Percentiles rank a stretch among this genome's conserved stretches.
phyloP scores from a whole-genome alignment of 1,140 invertebrate genomes.

The Lepidotrigona ventralis region DNA sequence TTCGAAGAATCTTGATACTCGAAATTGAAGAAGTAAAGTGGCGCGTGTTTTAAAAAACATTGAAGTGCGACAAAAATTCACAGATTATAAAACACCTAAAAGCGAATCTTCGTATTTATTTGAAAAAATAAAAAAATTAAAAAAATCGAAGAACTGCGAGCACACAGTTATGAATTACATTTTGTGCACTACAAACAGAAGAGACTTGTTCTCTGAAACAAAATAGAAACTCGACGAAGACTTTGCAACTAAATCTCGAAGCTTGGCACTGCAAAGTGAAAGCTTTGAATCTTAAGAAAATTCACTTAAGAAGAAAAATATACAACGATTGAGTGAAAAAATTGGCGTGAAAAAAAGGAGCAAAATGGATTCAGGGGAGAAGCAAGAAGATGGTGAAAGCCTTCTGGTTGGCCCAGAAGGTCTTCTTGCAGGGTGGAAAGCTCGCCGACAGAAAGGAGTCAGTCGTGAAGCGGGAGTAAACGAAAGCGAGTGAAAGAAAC shows the following conservation, averaged over 20 bases:
- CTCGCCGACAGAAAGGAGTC: constrained; percentile 45
- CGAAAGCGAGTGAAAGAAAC: constrained; percentile 38
- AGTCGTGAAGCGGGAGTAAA: constrained; percentile 52
- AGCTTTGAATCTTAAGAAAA: background rate
- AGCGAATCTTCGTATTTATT: no score
- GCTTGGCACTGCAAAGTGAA: background rate
- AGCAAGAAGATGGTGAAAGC: constrained; percentile 62
- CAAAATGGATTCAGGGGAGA: constrained; percentile 13
- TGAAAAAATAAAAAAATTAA: no score
- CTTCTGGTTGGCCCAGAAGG: constrained; percentile 58
- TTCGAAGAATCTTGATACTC: no score
- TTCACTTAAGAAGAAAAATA: background rate
- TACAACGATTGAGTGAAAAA: background rate
- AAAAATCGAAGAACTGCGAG: no score
- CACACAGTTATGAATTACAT: no score
- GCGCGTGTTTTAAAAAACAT: no score
- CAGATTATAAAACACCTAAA: no score
- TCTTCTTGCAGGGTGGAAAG: constrained; percentile 42
- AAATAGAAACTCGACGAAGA: background rate
- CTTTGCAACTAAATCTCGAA: background rate
- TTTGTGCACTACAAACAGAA: no score
- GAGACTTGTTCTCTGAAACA: background rate
- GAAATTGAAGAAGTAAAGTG: no score
- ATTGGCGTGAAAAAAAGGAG: background rate
- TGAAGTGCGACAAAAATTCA: no score